Base-by-base conservation (phyloP, 2,888 invertebrate genomes). In the Chalcis sispes region DNA sequence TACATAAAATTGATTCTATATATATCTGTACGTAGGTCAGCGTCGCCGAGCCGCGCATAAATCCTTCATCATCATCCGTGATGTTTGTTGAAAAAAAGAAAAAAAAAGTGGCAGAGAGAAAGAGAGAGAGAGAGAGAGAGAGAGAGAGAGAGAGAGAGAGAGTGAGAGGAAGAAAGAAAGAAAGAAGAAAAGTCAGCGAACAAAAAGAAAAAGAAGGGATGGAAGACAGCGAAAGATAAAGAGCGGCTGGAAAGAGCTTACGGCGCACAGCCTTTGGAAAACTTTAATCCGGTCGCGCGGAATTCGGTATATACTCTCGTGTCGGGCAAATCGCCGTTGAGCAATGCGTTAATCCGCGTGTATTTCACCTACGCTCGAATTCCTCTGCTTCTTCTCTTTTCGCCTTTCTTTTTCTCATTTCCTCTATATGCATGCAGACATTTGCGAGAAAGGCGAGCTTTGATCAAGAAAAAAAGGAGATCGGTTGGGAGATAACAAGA, bases 211-310 rank as follows among this genome's bases (percentile, higher is more conserved):
- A 40, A n/a, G 40, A 1, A 23, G 20, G 13, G 48, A 18, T 15
- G 42, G 29, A 2, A 32, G 59, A 70, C 29, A 23, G 58, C 18
- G 7, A 46, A 72, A 65, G 72, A 72, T 65, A 72, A 58, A 72
- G 64, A 48, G 62, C 40, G 59, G 66, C n/a, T n/a, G n/a, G n/a
- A n/a, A n/a, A n/a, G n/a, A n/a, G n/a, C 59, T 73, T 73, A 73
- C 32, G 27, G 25, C 32, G 46, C 36, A n/a, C n/a, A n/a, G 48
- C 40, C 62, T 69, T 69, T 64, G 56, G 50, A 64, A 75, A 62
- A 69, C 74, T 69, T 69, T 75, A 75, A 75, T 69, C 74, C 40
- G 23, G 54, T 18, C 4, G 20, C 23, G 61, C 59, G 27, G 46
- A 23, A 23, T 18, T n/a, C n/a, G n/a, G n/a, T n/a, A n/a, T n/a